These are phyloP conservation scores for Lathamus discolor DNA, from an alignment of 2,113 vertebrate species.

Conservation along the genomic window DNA sequence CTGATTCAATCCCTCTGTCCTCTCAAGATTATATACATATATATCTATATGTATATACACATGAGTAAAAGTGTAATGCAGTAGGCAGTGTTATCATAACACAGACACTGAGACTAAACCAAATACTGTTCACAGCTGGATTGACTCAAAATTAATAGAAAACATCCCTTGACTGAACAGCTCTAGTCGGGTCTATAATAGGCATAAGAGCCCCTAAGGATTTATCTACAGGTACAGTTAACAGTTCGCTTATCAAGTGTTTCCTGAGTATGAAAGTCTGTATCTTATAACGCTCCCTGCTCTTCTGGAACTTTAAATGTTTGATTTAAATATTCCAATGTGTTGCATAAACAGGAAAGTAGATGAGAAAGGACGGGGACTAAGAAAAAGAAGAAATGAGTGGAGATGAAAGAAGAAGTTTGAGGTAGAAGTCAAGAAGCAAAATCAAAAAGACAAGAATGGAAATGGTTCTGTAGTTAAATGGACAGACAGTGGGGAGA, in stretches of 20 bases:
- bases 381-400: background rate
- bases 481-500: background rate
- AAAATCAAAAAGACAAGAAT: background rate
- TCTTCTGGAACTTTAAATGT: background rate
- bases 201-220: background rate
- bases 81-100: background rate
- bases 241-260: background rate
- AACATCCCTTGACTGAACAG: background rate
- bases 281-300: background rate
- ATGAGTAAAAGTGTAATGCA: accelerated
- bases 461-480: background rate
- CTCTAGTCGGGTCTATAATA: background rate
- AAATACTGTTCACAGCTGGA: background rate
- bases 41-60: background rate
- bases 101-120: background rate
- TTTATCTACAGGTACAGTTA: background rate
- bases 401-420: background rate
- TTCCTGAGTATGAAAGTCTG: background rate
- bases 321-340: background rate
- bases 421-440: background rate
- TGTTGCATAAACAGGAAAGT: background rate
- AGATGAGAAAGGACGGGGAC: background rate
- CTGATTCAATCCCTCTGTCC: background rate
- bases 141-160: background rate
- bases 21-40: background rate